These are phyloP conservation scores for Orthosia cruda DNA, from an alignment of 2,888 invertebrate species.

Conservation along the genomic window DNA sequence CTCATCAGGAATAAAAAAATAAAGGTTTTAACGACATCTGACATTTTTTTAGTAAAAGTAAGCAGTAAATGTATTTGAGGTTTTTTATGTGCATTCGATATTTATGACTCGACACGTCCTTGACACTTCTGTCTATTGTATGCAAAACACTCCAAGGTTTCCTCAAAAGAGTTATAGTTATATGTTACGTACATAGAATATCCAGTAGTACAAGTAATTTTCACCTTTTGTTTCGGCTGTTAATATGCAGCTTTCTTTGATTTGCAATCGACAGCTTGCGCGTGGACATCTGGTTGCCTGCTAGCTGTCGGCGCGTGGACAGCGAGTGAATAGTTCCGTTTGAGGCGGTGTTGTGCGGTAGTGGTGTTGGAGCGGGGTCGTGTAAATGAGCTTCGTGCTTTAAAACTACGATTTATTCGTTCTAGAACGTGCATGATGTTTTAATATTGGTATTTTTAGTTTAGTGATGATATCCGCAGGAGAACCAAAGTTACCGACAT, in stretches of 20 bases:
- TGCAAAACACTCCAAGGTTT: conserved; percentile 42
- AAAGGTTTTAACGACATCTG: background rate
- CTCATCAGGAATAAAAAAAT: background rate
- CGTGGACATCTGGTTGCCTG: too few relatives aligned
- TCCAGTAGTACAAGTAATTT: conserved; percentile 20
- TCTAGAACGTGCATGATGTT: too few relatives aligned
- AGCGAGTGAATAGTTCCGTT: too few relatives aligned
- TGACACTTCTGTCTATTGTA: conserved; percentile 52
- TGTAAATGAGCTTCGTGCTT: too few relatives aligned
- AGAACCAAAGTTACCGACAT: too few relatives aligned
- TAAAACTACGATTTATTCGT: too few relatives aligned
- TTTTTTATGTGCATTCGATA: conserved; percentile 23
- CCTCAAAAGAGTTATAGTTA: conserved; percentile 26
- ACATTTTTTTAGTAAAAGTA: conserved; percentile 22
- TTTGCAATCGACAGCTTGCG: conserved; percentile 6
- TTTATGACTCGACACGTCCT: conserved; percentile 35
- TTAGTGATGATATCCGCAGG: too few relatives aligned
- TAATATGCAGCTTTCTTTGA: conserved; percentile 28
- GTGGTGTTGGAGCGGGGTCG: too few relatives aligned
- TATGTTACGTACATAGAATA: conserved; percentile 22
- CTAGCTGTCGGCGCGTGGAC: too few relatives aligned
- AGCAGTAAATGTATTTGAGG: conserved; percentile 20
- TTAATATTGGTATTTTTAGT: too few relatives aligned
- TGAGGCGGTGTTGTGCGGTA: too few relatives aligned
- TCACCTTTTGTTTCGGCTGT: conserved; percentile 27